These are phyloP conservation scores for Chaetodon trifasciatus DNA, from an alignment of 2,797 vertebrate genomes.

Conservation along the genomic window DNA sequence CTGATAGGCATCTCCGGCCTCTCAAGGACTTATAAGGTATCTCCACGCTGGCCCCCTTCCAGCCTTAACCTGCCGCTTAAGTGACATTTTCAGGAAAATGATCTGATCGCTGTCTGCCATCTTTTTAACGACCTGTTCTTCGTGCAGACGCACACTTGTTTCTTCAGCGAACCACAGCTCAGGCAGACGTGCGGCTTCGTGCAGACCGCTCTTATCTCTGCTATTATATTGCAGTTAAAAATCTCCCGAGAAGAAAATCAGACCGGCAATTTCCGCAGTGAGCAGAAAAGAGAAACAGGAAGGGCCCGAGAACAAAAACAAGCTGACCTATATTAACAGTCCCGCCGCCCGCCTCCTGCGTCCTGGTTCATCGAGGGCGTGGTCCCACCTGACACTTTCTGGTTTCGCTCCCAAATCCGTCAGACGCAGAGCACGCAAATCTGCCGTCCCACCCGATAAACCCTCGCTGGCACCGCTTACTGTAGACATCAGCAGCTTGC, in stretches of 20 bases:
- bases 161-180: slow-evolving; percentile 29
- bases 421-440: slow-evolving; percentile 1
- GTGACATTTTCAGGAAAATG: slow-evolving; percentile 67
- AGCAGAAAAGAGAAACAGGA: slow-evolving; percentile 34
- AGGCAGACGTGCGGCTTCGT: neutral
- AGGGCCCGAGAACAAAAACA: slow-evolving; percentile 51
- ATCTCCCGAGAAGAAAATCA: slow-evolving; percentile 36
- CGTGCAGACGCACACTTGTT: slow-evolving; percentile 51
- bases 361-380: slow-evolving; percentile 26
- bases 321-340: slow-evolving; percentile 53
- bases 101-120: slow-evolving; percentile 68
- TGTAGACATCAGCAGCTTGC: slow-evolving; percentile 56
- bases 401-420: slow-evolving; percentile 35
- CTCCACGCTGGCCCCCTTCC: slow-evolving; percentile 50
- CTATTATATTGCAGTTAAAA: slow-evolving; percentile 61
- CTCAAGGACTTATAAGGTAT: slow-evolving; percentile 68
- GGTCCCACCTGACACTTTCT: slow-evolving; percentile 26
- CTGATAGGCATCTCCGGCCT: slow-evolving; percentile 70
- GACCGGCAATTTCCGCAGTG: slow-evolving; percentile 46
- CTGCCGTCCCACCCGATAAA: slow-evolving; percentile 35
- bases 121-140: slow-evolving; percentile 53
- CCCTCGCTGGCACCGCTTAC: slow-evolving; percentile 15
- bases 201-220: slow-evolving; percentile 58
- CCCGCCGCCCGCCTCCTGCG: neutral
- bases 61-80: slow-evolving; percentile 45